These are phyloP conservation scores for Bembecia ichneumoniformis DNA, from an alignment of 2,888 invertebrate genomes.

Conservation along the genomic window DNA sequence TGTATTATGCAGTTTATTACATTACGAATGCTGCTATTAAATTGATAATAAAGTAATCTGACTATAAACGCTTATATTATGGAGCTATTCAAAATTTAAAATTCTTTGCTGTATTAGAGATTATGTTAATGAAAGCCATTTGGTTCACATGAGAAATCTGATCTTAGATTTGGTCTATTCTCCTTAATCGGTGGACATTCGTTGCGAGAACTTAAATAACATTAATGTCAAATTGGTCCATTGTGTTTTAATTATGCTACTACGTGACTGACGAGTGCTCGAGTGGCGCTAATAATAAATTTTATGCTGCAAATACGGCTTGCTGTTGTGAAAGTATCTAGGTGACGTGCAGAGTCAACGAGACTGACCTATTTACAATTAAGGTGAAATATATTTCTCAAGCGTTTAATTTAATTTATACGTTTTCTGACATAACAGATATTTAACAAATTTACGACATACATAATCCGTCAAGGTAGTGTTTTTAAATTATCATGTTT, in stretches of 20 bases:
- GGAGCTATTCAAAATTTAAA: background rate
- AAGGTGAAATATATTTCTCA: constrained; percentile 2
- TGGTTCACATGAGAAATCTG: background rate
- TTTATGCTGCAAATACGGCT: constrained; percentile 17
- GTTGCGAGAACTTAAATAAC: no score
- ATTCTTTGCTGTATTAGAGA: background rate
- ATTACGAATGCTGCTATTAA: background rate
- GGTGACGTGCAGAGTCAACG: constrained; percentile 11
- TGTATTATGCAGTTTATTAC: background rate
- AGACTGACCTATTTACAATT: constrained; percentile 18
- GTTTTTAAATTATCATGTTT: no score
- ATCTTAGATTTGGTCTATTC: background rate
- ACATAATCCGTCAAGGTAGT: no score
- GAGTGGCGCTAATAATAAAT: background rate
- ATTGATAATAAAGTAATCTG: background rate
- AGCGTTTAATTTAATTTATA: background rate
- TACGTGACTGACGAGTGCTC: background rate
- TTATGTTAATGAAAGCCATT: background rate
- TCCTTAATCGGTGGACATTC: no score
- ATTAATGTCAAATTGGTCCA: no score
- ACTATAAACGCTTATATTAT: background rate
- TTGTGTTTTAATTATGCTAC: no score
- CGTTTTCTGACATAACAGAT: no score
- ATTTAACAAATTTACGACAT: no score
- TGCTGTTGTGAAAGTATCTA: constrained; percentile 24